Evolutionary conservation across 2,888 invertebrate genomes (phyloP), one percentile per base, ranked within the genome.

Genomic region (Parasteatoda lunata): DNA sequence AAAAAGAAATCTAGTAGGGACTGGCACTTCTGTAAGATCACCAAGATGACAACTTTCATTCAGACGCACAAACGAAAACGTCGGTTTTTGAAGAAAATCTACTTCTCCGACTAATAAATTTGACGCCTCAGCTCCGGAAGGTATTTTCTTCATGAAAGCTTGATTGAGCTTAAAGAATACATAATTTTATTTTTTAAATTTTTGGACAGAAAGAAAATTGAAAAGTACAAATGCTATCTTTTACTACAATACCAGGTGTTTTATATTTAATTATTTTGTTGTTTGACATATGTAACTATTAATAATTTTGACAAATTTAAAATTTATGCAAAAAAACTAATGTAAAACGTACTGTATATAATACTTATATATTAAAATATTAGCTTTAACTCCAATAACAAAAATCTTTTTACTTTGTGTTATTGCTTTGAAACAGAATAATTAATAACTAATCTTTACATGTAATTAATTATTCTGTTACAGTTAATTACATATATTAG

Each of bases 1-100:
- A 90, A 91, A 92, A 64, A 92, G 89, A 89, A 92, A 92, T 52
- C 91, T 89, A 11, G 91, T 91, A 5, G 92, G 92, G 6, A 92
- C 90, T 6, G 90, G 90, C 48, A 91, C 91, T 86, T 91, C 91
- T 6, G 91, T 90, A 49, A 91, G 81, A 86, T 91, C 90, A 15
- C 92, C 92, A 51, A 92, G 89, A 66, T 89, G 88, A 64, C 89
- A 89, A n/a, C 90, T 89, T 45, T 90, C 88, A 52, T 84, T 86
- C 5, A 91, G 90, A 11, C 91, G 90, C 15, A 91, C 88, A 78
- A 91, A 91, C 49, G 89, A 89, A 68, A 89, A 80, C 11, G 90
- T 64, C 13, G 90, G 89, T 45, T 88, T 84, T 11, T 89, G 89
- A 7, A 91, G 72, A 52, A 86, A 89, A 70, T 90, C 90, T n/a